Conservation (phyloP, 2,888 invertebrate species). For the Frankliniella fusca region DNA sequence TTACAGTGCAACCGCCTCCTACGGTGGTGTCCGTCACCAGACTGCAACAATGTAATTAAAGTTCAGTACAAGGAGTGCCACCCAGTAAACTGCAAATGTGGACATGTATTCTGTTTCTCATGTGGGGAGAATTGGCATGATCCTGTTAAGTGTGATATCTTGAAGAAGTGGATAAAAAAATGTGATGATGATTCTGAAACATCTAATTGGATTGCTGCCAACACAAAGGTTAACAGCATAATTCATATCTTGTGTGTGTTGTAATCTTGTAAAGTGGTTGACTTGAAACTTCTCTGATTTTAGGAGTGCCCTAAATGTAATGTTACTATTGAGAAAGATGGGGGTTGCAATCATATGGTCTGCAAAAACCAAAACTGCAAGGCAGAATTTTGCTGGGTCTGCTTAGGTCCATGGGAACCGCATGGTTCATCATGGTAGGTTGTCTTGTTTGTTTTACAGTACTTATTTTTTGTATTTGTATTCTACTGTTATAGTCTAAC, state of each 20-base stretch:
- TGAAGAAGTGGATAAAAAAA: conserved; percentile 96
- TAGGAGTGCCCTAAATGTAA: conserved; percentile 95
- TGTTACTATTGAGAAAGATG: conserved; percentile 94
- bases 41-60: conserved; percentile 93
- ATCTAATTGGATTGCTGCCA: conserved; percentile 98
- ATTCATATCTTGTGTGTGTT: conserved; percentile 6
- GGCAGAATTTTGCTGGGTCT: conserved; percentile 99
- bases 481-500: not conserved
- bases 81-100: conserved; percentile 89
- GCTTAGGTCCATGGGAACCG: conserved; percentile 97
- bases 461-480: not conserved
- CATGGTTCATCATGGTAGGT: conserved; percentile 89
- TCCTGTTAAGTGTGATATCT: conserved; percentile 88
- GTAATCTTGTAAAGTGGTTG: conserved; percentile 27
- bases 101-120: conserved; percentile 90
- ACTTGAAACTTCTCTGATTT: conserved; percentile 34
- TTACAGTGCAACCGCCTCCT: conserved; percentile 86
- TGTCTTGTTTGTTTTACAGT: conserved; percentile 23
- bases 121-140: conserved; percentile 99
- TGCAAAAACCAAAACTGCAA: conserved; percentile 98
- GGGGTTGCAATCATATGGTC: conserved; percentile 99
- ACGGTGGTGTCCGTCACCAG: conserved; percentile 97
- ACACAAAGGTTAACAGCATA: conserved; percentile 69
- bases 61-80: conserved; percentile 86
- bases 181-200: conserved; percentile 99